Conservation (phyloP, 2,797 vertebrate species). For the Melopsittacus undulatus region DNA sequence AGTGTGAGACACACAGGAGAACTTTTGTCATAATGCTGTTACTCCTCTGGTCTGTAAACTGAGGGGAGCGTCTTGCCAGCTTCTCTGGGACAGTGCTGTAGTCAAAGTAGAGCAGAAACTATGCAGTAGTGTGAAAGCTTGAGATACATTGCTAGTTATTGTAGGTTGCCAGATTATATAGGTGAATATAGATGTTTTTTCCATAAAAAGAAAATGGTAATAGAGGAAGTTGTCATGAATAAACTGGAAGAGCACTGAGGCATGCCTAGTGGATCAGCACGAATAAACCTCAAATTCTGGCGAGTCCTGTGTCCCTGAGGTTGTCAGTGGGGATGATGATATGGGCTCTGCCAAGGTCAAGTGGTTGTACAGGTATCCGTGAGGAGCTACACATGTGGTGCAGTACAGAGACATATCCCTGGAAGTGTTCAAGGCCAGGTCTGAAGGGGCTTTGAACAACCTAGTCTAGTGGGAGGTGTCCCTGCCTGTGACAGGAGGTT, state of each 20-base stretch:
- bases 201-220: not conserved
- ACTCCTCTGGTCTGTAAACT: not conserved
- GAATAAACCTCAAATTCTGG: rapidly evolving
- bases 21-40: rapidly evolving
- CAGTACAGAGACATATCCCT: rapidly evolving
- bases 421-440: not conserved
- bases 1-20: rapidly evolving
- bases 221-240: not conserved
- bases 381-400: rapidly evolving
- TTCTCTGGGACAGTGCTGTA: not conserved
- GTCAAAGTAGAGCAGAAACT: not conserved
- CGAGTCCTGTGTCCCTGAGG: not conserved
- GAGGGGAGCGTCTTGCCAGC: rapidly evolving
- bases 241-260: not conserved
- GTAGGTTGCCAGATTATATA: not conserved
- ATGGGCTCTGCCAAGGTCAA: rapidly evolving
- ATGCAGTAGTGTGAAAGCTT: rapidly evolving
- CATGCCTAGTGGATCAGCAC: rapidly evolving
- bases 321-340: rapidly evolving
- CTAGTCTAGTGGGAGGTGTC: not conserved
- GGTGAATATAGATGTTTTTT: rapidly evolving
- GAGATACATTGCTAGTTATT: rapidly evolving
- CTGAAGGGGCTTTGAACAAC: not conserved
- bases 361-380: rapidly evolving
- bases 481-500: not conserved